Conservation (phyloP, 2,888 invertebrate species). For the Pristionchus mayeri region DNA sequence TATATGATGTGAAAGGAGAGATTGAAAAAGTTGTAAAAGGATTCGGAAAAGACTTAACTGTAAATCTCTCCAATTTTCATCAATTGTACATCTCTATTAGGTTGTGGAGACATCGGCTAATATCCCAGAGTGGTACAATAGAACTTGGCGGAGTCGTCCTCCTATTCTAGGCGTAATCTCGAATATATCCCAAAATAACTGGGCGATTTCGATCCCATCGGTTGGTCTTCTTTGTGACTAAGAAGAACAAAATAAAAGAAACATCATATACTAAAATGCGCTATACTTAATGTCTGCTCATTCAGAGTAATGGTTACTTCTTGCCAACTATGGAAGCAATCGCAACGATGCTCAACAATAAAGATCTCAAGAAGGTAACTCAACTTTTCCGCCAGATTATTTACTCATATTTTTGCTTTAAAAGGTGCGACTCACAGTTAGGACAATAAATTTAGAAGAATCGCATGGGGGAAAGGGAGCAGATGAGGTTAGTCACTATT, state of each 20-base stretch:
- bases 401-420: background rate
- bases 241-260: too few relatives aligned
- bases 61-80: background rate
- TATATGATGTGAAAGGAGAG: background rate
- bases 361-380: too few relatives aligned
- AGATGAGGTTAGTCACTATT: background rate
- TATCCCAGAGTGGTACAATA: background rate
- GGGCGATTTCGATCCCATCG: background rate
- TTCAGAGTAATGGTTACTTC: too few relatives aligned
- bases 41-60: background rate
- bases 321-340: too few relatives aligned
- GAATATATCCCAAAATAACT: background rate
- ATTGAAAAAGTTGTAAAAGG: background rate
- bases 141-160: background rate
- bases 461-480: background rate
- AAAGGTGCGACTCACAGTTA: background rate
- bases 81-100: background rate
- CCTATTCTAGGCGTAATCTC: background rate
- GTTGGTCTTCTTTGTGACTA: too few relatives aligned
- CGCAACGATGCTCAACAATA: too few relatives aligned
- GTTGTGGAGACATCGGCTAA: background rate
- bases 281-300: too few relatives aligned
- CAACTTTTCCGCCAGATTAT: background rate
- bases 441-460: background rate
- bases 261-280: too few relatives aligned